Evolutionary conservation across 2,888 invertebrate species (phyloP).

Genomic region (Nineta flava): DNA sequence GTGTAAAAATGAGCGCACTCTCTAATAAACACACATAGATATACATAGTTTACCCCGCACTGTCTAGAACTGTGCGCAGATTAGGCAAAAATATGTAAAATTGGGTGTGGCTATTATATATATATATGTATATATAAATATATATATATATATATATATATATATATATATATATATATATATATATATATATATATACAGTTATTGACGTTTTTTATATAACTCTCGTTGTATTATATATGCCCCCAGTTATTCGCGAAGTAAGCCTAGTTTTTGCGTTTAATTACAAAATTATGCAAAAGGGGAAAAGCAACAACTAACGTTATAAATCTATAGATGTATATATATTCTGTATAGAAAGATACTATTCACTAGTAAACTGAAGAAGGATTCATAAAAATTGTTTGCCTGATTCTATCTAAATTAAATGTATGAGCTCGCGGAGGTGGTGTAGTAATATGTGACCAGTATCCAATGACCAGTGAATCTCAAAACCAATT

Average conservation of each 20-base stretch:
- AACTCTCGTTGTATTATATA: not conserved
- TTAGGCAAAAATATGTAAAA: constrained; percentile 9
- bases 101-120: constrained; percentile 8
- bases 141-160: not conserved
- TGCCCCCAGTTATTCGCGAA: constrained; percentile 4
- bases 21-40: constrained; percentile 6
- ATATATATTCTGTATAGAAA: not conserved
- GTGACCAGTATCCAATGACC: too few relatives aligned
- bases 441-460: too few relatives aligned
- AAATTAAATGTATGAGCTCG: too few relatives aligned
- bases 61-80: constrained; percentile 7
- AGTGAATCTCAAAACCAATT: too few relatives aligned
- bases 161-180: too few relatives aligned
- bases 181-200: constrained; percentile 1
- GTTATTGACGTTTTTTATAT: constrained; percentile 9
- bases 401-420: too few relatives aligned
- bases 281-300: constrained; percentile 9
- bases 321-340: not conserved
- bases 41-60: constrained; percentile 1
- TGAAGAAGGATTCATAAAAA: too few relatives aligned
- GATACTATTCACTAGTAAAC: too few relatives aligned
- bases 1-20: constrained; percentile 7
- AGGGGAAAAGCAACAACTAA: constrained; percentile 1
- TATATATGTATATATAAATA: not conserved
- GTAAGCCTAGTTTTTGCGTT: constrained; percentile 7